Evolutionary conservation across 2,797 vertebrate genomes (phyloP).

Genomic region (Choloepus didactylus): DNA sequence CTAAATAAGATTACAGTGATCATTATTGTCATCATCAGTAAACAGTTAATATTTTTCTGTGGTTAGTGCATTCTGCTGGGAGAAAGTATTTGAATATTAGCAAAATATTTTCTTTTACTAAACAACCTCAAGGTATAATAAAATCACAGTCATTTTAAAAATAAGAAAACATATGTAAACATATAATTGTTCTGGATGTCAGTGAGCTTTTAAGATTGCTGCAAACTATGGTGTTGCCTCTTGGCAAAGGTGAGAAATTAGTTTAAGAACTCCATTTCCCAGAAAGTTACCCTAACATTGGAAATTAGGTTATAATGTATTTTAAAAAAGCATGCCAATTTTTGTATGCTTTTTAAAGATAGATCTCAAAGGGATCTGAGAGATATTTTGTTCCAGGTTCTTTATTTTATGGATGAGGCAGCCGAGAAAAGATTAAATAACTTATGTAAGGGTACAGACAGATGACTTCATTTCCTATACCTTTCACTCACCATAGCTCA

Average conservation of each 20-base stretch:
- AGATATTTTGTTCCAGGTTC: neutral
- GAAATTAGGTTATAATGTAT: neutral
- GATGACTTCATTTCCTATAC: neutral
- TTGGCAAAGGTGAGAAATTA: conserved; percentile 49
- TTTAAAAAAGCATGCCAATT: conserved; percentile 4
- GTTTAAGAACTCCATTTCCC: neutral
- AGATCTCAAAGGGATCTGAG: neutral
- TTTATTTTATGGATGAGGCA: conserved; percentile 31
- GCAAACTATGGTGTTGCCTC: conserved; percentile 7
- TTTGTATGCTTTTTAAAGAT: conserved; percentile 1
- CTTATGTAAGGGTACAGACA: neutral
- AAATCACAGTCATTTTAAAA: conserved; percentile 46
- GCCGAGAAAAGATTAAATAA: neutral
- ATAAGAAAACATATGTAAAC: neutral
- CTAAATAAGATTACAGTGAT: neutral
- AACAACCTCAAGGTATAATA: neutral
- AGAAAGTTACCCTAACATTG: conserved; percentile 16
- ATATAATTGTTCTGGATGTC: conserved; percentile 12
- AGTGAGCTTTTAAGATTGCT: neutral
- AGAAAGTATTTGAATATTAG: conserved; percentile 25
- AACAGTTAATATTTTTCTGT: neutral
- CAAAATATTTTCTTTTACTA: conserved; percentile 56
- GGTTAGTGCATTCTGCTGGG: neutral
- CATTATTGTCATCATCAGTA: neutral
- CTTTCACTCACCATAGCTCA: neutral